Evolutionary conservation across 2,113 vertebrate species (phyloP).

Genomic region (Thermophis baileyi): DNA sequence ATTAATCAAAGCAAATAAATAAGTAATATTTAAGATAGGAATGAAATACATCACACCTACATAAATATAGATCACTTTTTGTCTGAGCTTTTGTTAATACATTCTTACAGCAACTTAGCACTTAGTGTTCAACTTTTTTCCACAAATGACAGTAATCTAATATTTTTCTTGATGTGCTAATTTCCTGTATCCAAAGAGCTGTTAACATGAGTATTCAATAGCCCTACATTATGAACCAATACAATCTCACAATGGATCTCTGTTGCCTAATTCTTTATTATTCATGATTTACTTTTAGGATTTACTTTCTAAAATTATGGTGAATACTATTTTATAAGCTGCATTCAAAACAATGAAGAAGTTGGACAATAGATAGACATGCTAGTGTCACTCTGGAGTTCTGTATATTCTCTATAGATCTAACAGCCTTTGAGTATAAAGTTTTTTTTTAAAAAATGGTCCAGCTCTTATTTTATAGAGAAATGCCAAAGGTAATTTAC

Average conservation of each 20-base stretch:
- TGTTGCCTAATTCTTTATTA: not conserved
- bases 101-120: not conserved
- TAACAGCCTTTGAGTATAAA: not conserved
- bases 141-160: not conserved
- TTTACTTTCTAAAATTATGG: not conserved
- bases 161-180: not conserved
- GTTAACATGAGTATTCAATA: not conserved
- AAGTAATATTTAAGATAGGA: not conserved
- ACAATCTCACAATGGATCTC: not conserved
- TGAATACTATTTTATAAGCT: not conserved
- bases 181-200: not conserved
- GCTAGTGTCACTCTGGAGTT: not conserved
- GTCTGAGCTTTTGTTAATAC: not conserved
- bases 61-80: not conserved
- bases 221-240: not conserved
- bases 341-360: not conserved
- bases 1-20: constrained; percentile 12
- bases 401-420: not conserved
- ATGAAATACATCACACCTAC: rapidly evolving
- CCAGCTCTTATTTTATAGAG: not conserved
- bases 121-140: not conserved
- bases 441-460: not conserved
- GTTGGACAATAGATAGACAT: not conserved
- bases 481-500: not conserved
- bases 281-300: not conserved